A percentile compares a stretch with the other conserved stretches of the same genome.
These are phyloP conservation scores for Zeugodacus cucurbitae DNA, from an alignment of 1,140 invertebrate species.

Conservation along the genomic window DNA sequence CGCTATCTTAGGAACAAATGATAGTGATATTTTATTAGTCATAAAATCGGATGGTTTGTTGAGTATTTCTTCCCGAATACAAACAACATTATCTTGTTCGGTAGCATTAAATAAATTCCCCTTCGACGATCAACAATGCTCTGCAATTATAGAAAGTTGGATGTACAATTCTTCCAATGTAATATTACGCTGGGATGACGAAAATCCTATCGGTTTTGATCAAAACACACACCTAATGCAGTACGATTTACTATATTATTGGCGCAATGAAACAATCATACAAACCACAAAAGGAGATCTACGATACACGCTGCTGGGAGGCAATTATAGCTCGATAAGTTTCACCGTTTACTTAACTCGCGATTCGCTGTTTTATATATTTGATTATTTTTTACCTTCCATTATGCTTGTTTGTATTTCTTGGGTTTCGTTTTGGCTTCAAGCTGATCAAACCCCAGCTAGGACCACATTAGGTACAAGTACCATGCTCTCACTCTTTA, in stretches of 20 bases:
- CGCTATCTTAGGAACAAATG: slow-evolving; percentile 72
- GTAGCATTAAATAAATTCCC: slow-evolving; percentile 87
- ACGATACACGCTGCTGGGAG: slow-evolving; percentile 77
- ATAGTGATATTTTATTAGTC: slow-evolving; percentile 80
- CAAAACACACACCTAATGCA: slow-evolving; percentile 82
- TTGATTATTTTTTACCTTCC: slow-evolving; percentile 90
- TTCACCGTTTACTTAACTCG: slow-evolving; percentile 81
- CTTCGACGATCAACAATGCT: slow-evolving; percentile 83
- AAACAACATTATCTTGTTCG: slow-evolving; percentile 81
- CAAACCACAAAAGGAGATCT: slow-evolving; percentile 70
- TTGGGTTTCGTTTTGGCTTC: slow-evolving; percentile 92
- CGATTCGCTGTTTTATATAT: slow-evolving; percentile 87
- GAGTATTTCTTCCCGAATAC: slow-evolving; percentile 78
- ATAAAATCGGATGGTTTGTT: slow-evolving; percentile 80
- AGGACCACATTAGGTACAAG: slow-evolving; percentile 81
- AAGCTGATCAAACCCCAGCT: slow-evolving; percentile 85
- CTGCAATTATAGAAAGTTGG: slow-evolving; percentile 84
- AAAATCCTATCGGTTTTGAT: slow-evolving; percentile 78
- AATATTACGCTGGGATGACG: slow-evolving; percentile 77
- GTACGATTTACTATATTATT: slow-evolving; percentile 74
- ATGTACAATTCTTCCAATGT: slow-evolving; percentile 81
- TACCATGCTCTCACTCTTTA: slow-evolving; percentile 89
- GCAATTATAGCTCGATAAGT: slow-evolving; percentile 83
- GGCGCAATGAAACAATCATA: slow-evolving; percentile 75
- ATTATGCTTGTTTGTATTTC: slow-evolving; percentile 89